Evolutionary conservation across 2,113 vertebrate species (phyloP), one percentile per base, ranked within the genome.

Genomic region (Nyctereutes procyonoides): DNA sequence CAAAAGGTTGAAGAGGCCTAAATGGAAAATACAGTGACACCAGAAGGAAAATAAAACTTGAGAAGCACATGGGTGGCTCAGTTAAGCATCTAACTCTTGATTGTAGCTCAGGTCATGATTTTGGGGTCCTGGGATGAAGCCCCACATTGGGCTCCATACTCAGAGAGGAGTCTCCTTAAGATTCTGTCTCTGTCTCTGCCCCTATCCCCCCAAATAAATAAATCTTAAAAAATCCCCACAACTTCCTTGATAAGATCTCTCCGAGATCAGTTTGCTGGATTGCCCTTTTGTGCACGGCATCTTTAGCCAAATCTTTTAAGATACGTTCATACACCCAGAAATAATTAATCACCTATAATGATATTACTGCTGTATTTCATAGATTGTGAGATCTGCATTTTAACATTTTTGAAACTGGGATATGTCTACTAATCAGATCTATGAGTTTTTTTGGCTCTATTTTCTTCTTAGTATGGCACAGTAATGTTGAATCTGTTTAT

Each of bases 41-140:
- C 43, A 89, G 20, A 60, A 94, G 28, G 38, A 77, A 96, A 88
- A 83, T 85, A 88, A 96, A 86, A 32, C 51, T 80, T 69, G 67
- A 35, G 67, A 17, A 8, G 67, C 8, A 3, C 32, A 16, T 69
- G 32, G 32, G 67, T 35, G 67, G 32, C 32, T 69, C 67, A 69
- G 67, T 69, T 69, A 69, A 69, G 16, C 3, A 8, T 69, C 65
- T 32, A 0, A 69, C 65, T 69, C 32, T n/a, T 69, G 32, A 69
- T 69, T 19, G 32, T 32, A 69, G 65, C 16, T 69, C 16, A 69
- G 32, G 32, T 69, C 65, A n/a, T 69, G 65, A 69, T 69, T 1
- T 8, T 0, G 15, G 65, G 65, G 32, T n/a, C 15, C 1, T 67
- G 65, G 32, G 65, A 67, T 32, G 30, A 32, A 67, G 7, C 32